phyloP scores from a whole-genome alignment of 1,140 invertebrate genomes.

The Lethrus apterus region DNA sequence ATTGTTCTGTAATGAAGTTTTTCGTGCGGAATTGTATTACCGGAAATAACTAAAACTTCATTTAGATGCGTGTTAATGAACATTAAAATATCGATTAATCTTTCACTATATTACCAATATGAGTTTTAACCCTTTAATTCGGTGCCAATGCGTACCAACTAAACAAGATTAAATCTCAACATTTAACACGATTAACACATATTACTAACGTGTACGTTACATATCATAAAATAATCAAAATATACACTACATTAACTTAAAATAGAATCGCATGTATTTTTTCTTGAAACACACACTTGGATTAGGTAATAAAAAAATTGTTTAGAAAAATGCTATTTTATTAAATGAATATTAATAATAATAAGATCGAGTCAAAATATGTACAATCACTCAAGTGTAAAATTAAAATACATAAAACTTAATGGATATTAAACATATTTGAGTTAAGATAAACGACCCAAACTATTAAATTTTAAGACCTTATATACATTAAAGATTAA shows the following conservation, averaged over 20 bases:
- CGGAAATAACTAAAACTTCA: conserved; percentile 12
- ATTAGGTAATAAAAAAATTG: no score
- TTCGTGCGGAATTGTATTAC: neutral
- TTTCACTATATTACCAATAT: conserved; percentile 24
- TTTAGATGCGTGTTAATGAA: conserved; percentile 25
- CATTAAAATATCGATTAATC: conserved; percentile 28
- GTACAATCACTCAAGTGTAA: no score
- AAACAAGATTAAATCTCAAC: conserved; percentile 26
- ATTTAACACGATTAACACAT: conserved; percentile 26
- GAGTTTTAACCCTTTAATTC: conserved; percentile 22
- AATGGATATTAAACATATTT: conserved; percentile 15
- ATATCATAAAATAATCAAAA: no score
- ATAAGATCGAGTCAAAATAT: no score
- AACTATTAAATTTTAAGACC: conserved; percentile 34
- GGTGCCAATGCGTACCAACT: conserved; percentile 27
- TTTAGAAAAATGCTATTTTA: no score
- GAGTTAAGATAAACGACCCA: conserved; percentile 8
- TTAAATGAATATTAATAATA: no score
- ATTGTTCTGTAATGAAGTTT: neutral
- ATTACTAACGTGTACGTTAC: conserved; percentile 18
- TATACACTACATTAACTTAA: no score
- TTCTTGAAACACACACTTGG: no score
- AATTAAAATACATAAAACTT: no score
- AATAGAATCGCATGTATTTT: no score
- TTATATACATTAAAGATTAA: conserved; percentile 34